Conservation (phyloP, 1,140 invertebrate species). For the Phocides pigmalion region DNA sequence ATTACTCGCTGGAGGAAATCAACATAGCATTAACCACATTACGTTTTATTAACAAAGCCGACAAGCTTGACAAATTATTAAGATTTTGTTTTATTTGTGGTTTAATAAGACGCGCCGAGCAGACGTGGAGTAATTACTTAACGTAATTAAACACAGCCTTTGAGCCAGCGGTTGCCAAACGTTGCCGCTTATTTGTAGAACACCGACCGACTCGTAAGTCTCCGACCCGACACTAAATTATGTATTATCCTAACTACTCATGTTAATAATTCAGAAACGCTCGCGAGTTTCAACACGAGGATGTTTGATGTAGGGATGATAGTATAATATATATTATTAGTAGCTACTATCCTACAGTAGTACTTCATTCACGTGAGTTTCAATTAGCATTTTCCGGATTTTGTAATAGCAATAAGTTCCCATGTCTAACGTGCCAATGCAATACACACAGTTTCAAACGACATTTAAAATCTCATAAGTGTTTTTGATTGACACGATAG, state of each 20-base stretch:
- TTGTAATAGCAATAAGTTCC: no score
- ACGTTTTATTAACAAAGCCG: conserved; percentile 2
- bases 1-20: conserved; percentile 5
- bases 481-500: no score
- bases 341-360: no score
- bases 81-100: conserved; percentile 19
- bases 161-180: conserved; percentile 21
- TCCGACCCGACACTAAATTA: background rate
- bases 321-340: no score
- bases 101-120: conserved; percentile 11
- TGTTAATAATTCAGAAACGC: conserved; percentile 5
- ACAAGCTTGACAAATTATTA: conserved; percentile 25
- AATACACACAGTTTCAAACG: no score
- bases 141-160: conserved; percentile 25
- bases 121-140: conserved; percentile 22
- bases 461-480: no score
- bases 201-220: conserved; percentile 2
- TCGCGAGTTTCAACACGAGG: background rate
- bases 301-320: no score
- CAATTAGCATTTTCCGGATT: no score
- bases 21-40: background rate
- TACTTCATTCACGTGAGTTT: no score
- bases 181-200: background rate
- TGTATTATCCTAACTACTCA: conserved; percentile 7
- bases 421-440: no score